Percentiles rank a stretch among this genome's conserved stretches.
Evolutionary conservation across 2,113 vertebrate genomes (phyloP).

Genomic region (Thamnaconus septentrionalis): DNA sequence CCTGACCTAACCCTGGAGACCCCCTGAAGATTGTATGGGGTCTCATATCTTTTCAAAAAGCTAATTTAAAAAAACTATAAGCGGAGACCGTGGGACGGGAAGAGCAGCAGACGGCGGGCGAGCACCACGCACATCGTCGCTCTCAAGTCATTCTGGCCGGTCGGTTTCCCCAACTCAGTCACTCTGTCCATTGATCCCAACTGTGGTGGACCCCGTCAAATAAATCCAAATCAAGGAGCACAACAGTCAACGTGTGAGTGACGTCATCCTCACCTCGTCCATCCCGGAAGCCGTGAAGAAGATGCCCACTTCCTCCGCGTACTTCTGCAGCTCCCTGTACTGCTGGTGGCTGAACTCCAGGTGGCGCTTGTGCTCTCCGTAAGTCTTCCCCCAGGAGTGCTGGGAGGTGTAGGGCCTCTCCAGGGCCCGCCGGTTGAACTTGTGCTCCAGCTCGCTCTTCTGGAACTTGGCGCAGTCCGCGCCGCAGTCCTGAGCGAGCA

Average conservation of each 20-base stretch:
- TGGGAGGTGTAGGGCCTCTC: constrained; percentile 84
- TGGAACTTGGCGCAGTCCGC: constrained; percentile 98
- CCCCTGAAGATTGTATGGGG: no score
- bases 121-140: no score
- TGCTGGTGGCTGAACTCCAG: constrained; percentile 93
- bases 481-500: constrained; percentile 86
- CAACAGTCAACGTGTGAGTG: background rate
- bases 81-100: no score
- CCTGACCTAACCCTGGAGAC: no score
- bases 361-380: constrained; percentile 92
- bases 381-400: constrained; percentile 93
- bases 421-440: constrained; percentile 90
- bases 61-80: no score
- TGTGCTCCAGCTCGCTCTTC: constrained; percentile 92
- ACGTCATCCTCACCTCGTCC: constrained; percentile 85
- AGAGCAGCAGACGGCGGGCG: no score
- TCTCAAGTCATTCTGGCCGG: no score
- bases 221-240: background rate
- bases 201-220: no score
- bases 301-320: constrained; percentile 87
- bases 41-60: no score
- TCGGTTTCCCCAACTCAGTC: no score
- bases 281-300: constrained; percentile 97
- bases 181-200: no score
- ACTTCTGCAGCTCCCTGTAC: constrained; percentile 88